Evolutionary conservation across 1,140 invertebrate genomes (phyloP), one percentile per base, ranked within the genome.

Genomic region (Sminthurides bifidus): DNA sequence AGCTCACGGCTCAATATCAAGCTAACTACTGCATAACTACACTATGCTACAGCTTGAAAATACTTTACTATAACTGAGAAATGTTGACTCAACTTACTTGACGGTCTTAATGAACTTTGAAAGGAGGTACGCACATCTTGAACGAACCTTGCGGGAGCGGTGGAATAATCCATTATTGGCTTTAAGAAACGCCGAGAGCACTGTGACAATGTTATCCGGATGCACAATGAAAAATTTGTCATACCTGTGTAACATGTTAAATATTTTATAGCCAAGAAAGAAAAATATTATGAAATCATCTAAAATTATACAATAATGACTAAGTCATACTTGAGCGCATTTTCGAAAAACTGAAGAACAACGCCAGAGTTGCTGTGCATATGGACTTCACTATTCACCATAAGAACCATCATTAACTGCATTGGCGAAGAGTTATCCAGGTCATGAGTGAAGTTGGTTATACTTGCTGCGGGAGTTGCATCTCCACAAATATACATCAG

Each of bases 401-500:
- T 58, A 56, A 71, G 44, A 59, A 70, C 66, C 70, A 78, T 70
- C 72, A 78, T 74, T 51, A 73, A 67, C 54, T 75, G 72, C 50
- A 77, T 45, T 31, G 50, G 29, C 15, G 45, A 46, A 2, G 51
- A 52, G 30, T 57, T 55, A 54, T 63, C 66, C 33, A 58, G 40
- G 53, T 70, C 69, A 15, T 66, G 67, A 45, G 61, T 69, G 63
- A 75, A 75, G 63, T 73, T 70, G 58, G 75, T 74, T 3, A 72
- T 71, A 50, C 71, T 70, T 31, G 69, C 67, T 31, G 70, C 67
- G 43, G 74, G 74, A 35, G 76, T 51, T 41, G 72, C 71, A 67
- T 80, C 78, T 27, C 76, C 77, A 19, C 79, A 60, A 46, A 71
- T 69, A 61, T 79, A 78, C 29, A 80, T 57, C 27, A 79, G 65